A percentile compares a stretch with the other conserved stretches of the same genome.
Conservation (phyloP, 2,888 invertebrate genomes). For the Lasioglossum calceatum region DNA sequence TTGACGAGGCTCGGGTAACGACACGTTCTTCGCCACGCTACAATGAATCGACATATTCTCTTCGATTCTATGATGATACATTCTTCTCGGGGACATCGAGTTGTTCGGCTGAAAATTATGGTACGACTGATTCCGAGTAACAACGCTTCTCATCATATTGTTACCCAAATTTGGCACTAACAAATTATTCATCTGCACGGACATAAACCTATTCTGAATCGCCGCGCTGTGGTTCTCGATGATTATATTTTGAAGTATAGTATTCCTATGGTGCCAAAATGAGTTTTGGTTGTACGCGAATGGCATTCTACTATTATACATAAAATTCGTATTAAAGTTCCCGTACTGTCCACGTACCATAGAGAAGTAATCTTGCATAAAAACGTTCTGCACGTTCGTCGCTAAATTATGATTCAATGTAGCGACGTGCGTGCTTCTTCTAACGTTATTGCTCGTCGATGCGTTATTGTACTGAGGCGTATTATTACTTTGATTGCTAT, state of each 20-base stretch:
- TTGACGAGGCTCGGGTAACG: conserved; percentile 23
- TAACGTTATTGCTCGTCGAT: conserved; percentile 8
- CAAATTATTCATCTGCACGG: conserved; percentile 57
- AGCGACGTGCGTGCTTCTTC: conserved; percentile 28
- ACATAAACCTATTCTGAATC: conserved; percentile 51
- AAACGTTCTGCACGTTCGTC: conserved; percentile 22
- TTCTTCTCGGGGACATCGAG: conserved; percentile 28
- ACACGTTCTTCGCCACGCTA: conserved; percentile 19
- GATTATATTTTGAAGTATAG: conserved; percentile 54
- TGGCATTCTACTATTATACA: conserved; percentile 46
- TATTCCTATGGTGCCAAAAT: conserved; percentile 47
- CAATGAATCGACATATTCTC: conserved; percentile 44
- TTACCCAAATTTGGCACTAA: conserved; percentile 35
- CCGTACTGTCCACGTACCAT: conserved; percentile 23
- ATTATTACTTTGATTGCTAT: conserved; percentile 35
- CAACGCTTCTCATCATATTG: conserved; percentile 45
- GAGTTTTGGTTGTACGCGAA: conserved; percentile 38
- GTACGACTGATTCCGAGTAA: conserved; percentile 60
- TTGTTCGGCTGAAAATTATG: conserved; percentile 62
- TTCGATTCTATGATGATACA: conserved; percentile 41
- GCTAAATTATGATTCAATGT: conserved; percentile 30
- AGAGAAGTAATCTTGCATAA: conserved; percentile 35
- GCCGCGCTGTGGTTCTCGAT: conserved; percentile 33
- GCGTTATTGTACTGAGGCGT: conserved; percentile 4
- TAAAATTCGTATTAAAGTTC: conserved; percentile 34